Conservation (phyloP, 2,797 vertebrate genomes). For the Pantherophis vulpinus region DNA sequence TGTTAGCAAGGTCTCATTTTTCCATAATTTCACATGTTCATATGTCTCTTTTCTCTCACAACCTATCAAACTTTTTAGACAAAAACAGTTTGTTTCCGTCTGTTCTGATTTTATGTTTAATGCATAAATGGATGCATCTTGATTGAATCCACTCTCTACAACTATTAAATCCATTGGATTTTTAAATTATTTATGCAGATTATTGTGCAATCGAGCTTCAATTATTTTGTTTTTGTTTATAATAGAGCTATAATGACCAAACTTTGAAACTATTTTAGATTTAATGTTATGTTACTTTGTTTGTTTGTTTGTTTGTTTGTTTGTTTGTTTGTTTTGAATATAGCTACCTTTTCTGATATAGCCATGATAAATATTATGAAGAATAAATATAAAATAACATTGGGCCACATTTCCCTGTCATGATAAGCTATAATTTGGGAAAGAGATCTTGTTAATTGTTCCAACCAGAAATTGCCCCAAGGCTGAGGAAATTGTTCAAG, state of each 20-base stretch:
- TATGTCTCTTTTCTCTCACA: slow-evolving; percentile 14
- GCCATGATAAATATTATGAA: not conserved
- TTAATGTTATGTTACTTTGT: not conserved
- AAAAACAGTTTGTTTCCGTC: not conserved
- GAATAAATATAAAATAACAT: not conserved
- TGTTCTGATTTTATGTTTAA: not conserved
- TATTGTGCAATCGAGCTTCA: not conserved
- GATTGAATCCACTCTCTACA: not conserved
- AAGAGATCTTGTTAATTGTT: not conserved
- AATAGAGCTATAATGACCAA: not conserved
- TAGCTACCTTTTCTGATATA: not conserved
- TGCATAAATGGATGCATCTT: not conserved
- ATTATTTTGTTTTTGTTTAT: not conserved
- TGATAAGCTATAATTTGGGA: not conserved
- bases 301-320: not conserved
- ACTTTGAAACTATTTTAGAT: not conserved
- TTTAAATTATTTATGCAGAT: not conserved
- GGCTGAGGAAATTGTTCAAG: not conserved
- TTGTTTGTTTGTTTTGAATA: not conserved
- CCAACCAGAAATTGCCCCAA: not conserved
- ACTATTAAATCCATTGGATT: not conserved
- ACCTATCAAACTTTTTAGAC: not conserved
- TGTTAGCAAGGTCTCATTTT: not conserved
- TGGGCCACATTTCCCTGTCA: not conserved
- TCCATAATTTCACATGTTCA: slow-evolving; percentile 44